Base-by-base conservation (phyloP, 1,140 invertebrate species). In the Plectus sambesii region DNA sequence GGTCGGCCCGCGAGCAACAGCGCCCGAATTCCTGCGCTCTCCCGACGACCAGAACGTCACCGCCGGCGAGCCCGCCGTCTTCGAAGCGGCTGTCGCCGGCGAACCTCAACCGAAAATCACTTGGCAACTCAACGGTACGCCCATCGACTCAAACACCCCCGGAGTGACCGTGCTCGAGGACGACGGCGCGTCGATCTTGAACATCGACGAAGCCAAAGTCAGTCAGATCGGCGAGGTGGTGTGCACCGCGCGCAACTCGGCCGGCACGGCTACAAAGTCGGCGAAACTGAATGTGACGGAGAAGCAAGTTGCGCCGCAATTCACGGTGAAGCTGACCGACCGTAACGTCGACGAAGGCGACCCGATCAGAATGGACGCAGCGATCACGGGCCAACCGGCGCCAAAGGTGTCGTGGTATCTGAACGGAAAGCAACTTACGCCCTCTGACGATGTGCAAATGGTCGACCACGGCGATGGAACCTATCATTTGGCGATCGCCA, bases 401-500 rank as follows among this genome's bases (percentile, higher is more conserved):
- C 54, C 59, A 12, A 55, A 59, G 41, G 51, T 61, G 29, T 38
- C 38, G 19, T 61, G 59, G 59, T 60, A 38, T 39, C 43, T 61
- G 1, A 61, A 61, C 37, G 59, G 49, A 29, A 55, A 61, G 26
- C 43, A 53, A 29, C 27, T 61, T 2, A 33, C 36, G 30, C 24
- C 46, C 8, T 33, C 15, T 9, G 45, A 26, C 1, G 42, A 45
- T 47, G 52, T 17, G 8, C 12, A 55, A 42, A 37, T 59, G 9
- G 26, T 29, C 17, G 58, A 60, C 24, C 19, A 52, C 37, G 57
- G 56, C n/a, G 43, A 56, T 46, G 58, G 58, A 22, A 61, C 44
- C 4, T 47, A 46, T 30, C 89, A 89, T 0, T 70, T 98, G 33
- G 92, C 89, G 9, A 87, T 97, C 49, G 87, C 92, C 65, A 82